Conservation (phyloP, 2,888 invertebrate species). For the Nomada ruficornis region DNA sequence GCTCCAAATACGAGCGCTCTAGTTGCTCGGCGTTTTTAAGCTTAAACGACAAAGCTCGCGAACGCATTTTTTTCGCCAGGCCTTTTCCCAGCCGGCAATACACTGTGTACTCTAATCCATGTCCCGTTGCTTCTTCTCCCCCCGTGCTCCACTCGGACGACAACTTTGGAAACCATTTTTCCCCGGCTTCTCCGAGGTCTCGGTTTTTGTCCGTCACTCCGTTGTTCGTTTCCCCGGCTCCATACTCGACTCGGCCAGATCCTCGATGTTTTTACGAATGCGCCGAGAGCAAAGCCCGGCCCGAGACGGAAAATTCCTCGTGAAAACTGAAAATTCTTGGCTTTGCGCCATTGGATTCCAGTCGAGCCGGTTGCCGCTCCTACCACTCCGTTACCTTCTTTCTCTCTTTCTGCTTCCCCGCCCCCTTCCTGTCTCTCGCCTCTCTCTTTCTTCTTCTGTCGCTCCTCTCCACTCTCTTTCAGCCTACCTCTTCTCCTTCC, state of each 20-base stretch:
- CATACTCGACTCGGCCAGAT: not conserved
- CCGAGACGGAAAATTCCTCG: constrained; percentile 50
- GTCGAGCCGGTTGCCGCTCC: constrained; percentile 83
- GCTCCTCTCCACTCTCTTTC: constrained; percentile 2
- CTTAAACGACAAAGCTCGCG: not conserved
- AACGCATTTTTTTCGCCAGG: not conserved
- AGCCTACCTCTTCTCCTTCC: not conserved
- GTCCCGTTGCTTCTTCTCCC: not conserved
- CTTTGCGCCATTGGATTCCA: constrained; percentile 82
- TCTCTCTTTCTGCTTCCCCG: constrained; percentile 39
- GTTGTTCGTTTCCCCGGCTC: constrained; percentile 42
- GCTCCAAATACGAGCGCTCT: constrained; percentile 27
- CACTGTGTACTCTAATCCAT: not conserved
- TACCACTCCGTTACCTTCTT: constrained; percentile 79
- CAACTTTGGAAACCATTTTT: constrained; percentile 45
- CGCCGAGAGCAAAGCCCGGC: not conserved
- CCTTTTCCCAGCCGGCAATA: not conserved
- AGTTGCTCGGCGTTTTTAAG: constrained; percentile 1
- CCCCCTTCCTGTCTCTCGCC: constrained; percentile 6
- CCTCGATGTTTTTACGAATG: constrained; percentile 35
- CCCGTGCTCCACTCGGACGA: not conserved
- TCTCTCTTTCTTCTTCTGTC: not conserved
- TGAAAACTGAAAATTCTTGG: constrained; percentile 65
- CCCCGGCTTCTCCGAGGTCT: constrained; percentile 1
- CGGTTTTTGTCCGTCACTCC: constrained; percentile 33